Evolutionary conservation across 2,113 vertebrate species (phyloP).

Genomic region (Poicephalus gulielmi): DNA sequence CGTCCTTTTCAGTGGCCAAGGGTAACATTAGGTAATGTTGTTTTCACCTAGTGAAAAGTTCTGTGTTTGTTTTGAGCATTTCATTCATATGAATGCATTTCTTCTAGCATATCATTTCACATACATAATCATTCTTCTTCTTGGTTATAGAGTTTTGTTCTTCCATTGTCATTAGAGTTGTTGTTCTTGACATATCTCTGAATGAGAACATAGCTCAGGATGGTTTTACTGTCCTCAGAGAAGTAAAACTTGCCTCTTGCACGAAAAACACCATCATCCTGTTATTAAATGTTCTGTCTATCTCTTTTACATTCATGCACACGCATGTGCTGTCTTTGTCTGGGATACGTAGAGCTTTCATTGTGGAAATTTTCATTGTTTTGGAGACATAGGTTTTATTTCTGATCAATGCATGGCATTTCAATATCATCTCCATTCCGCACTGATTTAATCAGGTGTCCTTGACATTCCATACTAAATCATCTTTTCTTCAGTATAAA

Average conservation of each 20-base stretch:
- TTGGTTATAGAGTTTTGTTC: background rate
- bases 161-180: background rate
- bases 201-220: background rate
- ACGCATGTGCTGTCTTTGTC: background rate
- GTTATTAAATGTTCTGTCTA: background rate
- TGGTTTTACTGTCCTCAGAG: background rate
- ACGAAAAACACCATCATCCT: conserved; percentile 20
- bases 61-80: conserved; percentile 59
- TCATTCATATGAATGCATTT: conserved; percentile 62
- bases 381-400: background rate
- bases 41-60: conserved; percentile 64
- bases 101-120: conserved; percentile 51
- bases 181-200: background rate
- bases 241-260: conserved; percentile 40
- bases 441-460: conserved; percentile 13
- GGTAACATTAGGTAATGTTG: conserved; percentile 80
- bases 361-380: background rate
- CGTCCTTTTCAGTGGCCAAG: conserved; percentile 77
- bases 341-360: background rate
- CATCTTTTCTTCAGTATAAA: conserved; percentile 4
- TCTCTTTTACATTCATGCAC: background rate
- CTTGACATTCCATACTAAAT: conserved; percentile 20
- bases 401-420: background rate
- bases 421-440: background rate
- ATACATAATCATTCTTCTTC: conserved; percentile 35